Base-by-base conservation (phyloP, 2,113 vertebrate genomes). In the Syngnathus scovelli region DNA sequence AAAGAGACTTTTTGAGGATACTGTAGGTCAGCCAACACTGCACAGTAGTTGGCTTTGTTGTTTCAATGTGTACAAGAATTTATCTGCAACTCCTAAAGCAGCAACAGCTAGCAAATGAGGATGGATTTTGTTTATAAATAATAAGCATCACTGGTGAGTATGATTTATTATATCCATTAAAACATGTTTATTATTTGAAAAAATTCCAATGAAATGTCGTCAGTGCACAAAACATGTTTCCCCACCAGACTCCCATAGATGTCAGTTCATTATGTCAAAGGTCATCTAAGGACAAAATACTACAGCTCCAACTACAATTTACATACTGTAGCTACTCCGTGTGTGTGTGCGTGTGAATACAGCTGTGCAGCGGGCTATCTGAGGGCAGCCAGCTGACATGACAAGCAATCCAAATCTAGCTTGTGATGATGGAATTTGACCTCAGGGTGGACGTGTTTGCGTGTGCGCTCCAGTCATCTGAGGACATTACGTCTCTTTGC, bases 401-500 rank as follows among this genome's bases (percentile, higher is more conserved):
- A 54, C 64, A 54, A 27, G 52, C 67, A 19, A 49, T 49, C 48
- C 48, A 59, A 60, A 60, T 21, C 38, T 16, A 61, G 52, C 58
- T 77, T 73, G 41, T 49, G 55, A 66, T 3, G 18, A 23, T 1
- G 12, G 51, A 36, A 56, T 51, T 49, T n/a, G 62, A 67, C 49
- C 64, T 74, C 51, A 38, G 68, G 71, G 77, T 75, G 23, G 39
- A 66, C 70, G 67, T 80, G 18, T 78, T 52, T 5, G 51, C 10
- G 67, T 74, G 61, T 38, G 59, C 4, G 6, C 27, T 70, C 69
- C 18, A 75, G 76, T 83, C 76, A 76, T 74, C 64, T 78, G 23
- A 72, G 82, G 82, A 79, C 76, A 77, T 48, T 43, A 61, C 46
- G 46, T 66, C 63, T 77, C 68, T 73, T 79, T 67, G 8, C 51